These are phyloP conservation scores for Heteromormyrus szaboi DNA, from an alignment of 2,797 vertebrate genomes.

Conservation along the genomic window DNA sequence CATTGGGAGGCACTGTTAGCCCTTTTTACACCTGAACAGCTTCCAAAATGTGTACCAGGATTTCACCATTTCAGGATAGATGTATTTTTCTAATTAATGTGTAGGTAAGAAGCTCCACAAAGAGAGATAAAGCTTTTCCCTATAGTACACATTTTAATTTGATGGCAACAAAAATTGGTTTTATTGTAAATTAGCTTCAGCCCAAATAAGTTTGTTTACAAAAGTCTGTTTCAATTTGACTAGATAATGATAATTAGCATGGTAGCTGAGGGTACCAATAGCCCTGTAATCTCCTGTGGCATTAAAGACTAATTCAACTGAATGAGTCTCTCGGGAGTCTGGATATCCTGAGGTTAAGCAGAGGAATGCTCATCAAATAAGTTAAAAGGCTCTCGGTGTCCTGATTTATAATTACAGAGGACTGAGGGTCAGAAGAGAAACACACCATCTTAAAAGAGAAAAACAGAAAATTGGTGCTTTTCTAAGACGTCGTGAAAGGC, in stretches of 20 bases:
- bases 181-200: not conserved
- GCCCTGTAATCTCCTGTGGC: not conserved
- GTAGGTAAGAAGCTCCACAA: not conserved
- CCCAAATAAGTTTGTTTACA: not conserved
- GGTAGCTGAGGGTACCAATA: not conserved
- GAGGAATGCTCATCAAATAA: not conserved
- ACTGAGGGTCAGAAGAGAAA: not conserved
- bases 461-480: not conserved
- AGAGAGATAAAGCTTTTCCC: not conserved
- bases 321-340: not conserved
- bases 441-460: not conserved
- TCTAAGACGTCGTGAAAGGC: not conserved
- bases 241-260: not conserved
- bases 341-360: not conserved
- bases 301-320: not conserved
- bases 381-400: not conserved
- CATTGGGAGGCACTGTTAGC: constrained; percentile 22
- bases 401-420: constrained; percentile 6
- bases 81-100: not conserved
- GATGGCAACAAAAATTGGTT: not conserved
- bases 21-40: not conserved
- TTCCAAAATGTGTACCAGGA: not conserved
- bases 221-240: not conserved
- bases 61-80: not conserved
- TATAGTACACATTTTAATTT: not conserved